phyloP scores from a whole-genome alignment of 2,888 invertebrate species.

The Malthinus seriepunctatus region DNA sequence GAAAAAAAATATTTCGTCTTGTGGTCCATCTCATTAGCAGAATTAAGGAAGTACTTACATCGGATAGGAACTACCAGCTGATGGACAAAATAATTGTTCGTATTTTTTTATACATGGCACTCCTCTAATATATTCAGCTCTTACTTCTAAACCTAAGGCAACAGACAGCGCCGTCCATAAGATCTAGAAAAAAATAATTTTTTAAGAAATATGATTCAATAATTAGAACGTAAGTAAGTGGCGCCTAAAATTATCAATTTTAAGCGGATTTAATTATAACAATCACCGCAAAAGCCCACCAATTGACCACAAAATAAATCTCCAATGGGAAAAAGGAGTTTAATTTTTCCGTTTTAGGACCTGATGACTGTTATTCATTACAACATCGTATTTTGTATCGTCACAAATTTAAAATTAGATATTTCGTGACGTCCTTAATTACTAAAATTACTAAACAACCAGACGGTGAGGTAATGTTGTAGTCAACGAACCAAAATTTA shows the following conservation, averaged over 20 bases:
- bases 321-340: too few relatives aligned
- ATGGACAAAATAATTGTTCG: conserved; percentile 89
- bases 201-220: not conserved
- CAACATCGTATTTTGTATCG: too few relatives aligned
- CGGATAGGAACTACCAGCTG: conserved; percentile 89
- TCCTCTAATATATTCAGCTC: conserved; percentile 85
- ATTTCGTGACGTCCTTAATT: conserved; percentile 1
- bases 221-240: not conserved
- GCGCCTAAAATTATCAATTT: not conserved
- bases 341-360: too few relatives aligned
- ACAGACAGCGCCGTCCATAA: conserved; percentile 89
- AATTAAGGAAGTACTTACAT: conserved; percentile 65
- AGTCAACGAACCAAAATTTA: too few relatives aligned
- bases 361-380: too few relatives aligned
- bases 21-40: not conserved
- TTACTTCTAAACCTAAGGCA: conserved; percentile 83
- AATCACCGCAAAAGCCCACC: not conserved
- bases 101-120: conserved; percentile 89
- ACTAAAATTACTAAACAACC: conserved; percentile 4
- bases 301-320: too few relatives aligned
- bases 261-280: not conserved
- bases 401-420: too few relatives aligned
- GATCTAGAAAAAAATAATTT: conserved; percentile 64
- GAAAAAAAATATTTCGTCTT: not conserved
- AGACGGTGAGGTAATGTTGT: conserved; percentile 5